phyloP scores from a whole-genome alignment of 2,888 invertebrate genomes.

The Eristalis arbustorum region DNA sequence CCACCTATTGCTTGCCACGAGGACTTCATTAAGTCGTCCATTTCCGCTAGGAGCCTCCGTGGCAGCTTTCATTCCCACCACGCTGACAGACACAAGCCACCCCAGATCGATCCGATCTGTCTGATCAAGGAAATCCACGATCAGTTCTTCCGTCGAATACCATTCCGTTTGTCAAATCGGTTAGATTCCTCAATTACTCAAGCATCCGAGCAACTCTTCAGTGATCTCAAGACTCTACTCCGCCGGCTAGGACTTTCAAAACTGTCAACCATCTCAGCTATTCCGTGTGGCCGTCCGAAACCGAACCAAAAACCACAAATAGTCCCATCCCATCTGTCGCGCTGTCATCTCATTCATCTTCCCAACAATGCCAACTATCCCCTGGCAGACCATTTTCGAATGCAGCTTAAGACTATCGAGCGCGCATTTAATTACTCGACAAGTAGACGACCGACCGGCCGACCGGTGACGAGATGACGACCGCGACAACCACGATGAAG shows the following conservation, averaged over 20 bases:
- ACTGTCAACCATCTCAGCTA: constrained; percentile 41
- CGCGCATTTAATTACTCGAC: constrained; percentile 58
- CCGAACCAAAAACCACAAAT: constrained; percentile 7
- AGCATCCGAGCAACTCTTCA: constrained; percentile 10
- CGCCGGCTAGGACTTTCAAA: constrained; percentile 30
- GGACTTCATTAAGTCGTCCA: too few relatives aligned
- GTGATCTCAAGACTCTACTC: constrained; percentile 19
- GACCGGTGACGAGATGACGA: background rate
- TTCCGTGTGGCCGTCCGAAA: constrained; percentile 31
- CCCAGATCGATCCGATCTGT: background rate
- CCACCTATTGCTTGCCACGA: too few relatives aligned
- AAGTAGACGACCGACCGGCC: constrained; percentile 15
- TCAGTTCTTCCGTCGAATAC: background rate
- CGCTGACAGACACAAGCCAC: background rate
- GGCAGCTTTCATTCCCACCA: too few relatives aligned
- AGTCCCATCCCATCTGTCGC: background rate
- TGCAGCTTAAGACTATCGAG: constrained; percentile 36
- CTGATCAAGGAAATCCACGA: background rate
- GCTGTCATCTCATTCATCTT: constrained; percentile 48
- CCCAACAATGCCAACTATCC: constrained; percentile 56
- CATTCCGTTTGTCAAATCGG: constrained; percentile 30
- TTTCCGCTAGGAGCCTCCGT: too few relatives aligned
- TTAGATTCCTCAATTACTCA: constrained; percentile 52
- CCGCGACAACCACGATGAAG: background rate
- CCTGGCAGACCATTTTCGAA: constrained; percentile 41